These are phyloP conservation scores for Speoplatyrhinus poulsoni DNA, from an alignment of 2,113 vertebrate genomes.

Conservation along the genomic window DNA sequence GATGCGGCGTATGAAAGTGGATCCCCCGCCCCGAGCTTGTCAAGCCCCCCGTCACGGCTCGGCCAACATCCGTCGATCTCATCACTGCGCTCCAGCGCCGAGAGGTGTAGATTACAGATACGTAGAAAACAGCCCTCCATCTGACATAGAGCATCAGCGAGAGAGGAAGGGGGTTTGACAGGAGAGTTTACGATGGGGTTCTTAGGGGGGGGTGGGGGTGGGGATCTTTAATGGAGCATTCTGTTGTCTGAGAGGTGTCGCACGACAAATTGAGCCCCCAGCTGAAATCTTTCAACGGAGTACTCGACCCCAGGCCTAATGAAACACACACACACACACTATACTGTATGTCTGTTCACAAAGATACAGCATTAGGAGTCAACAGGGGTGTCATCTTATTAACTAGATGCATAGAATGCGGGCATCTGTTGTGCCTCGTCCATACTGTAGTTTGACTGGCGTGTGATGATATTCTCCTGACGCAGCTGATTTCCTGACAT, in stretches of 20 bases:
- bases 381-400: conserved; percentile 1
- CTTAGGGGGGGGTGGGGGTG: not conserved
- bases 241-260: conserved; percentile 39
- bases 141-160: conserved; percentile 22
- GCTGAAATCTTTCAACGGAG: conserved; percentile 23
- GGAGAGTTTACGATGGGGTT: not conserved
- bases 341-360: conserved; percentile 9
- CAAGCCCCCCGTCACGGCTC: conserved; percentile 54
- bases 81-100: conserved; percentile 41
- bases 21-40: conserved; percentile 58
- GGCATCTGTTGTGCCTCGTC: not conserved
- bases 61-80: conserved; percentile 46
- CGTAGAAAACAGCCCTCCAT: conserved; percentile 36
- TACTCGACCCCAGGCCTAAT: conserved; percentile 11
- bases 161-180: not conserved
- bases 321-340: conserved; percentile 18
- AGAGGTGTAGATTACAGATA: conserved; percentile 71
- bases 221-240: conserved; percentile 8
- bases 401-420: not conserved
- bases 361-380: conserved; percentile 6
- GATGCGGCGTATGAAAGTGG: conserved; percentile 61
- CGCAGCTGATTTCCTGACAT: not conserved
- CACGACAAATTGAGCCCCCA: conserved; percentile 34
- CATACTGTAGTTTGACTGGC: conserved; percentile 10
- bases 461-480: conserved; percentile 31